Evolutionary conservation across 2,113 vertebrate genomes (phyloP).

Genomic region (Neoarius graeffei): DNA sequence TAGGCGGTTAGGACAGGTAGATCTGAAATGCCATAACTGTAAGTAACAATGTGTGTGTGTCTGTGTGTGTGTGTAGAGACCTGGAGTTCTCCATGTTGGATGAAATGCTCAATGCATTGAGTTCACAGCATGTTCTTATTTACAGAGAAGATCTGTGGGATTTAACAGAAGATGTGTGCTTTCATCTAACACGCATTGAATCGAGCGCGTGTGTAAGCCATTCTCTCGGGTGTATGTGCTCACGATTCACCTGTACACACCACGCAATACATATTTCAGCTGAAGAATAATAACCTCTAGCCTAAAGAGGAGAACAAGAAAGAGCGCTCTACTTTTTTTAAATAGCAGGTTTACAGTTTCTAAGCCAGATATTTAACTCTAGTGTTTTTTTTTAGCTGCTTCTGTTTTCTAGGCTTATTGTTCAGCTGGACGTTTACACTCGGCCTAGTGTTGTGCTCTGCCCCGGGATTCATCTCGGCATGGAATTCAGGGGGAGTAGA

Average conservation of each 20-base stretch:
- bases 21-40: slow-evolving; percentile 34
- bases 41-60: not conserved
- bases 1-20: slow-evolving; percentile 31
- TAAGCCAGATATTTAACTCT: not conserved
- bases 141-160: slow-evolving; percentile 6
- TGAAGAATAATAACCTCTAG: not conserved
- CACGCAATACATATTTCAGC: not conserved
- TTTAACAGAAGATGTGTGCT: slow-evolving; percentile 5
- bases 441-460: not conserved
- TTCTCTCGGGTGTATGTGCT: not conserved
- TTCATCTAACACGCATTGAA: not conserved
- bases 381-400: not conserved
- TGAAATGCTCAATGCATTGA: not conserved
- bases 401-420: not conserved
- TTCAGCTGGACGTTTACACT: not conserved
- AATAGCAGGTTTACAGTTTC: not conserved
- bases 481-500: not conserved
- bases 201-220: not conserved
- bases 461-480: not conserved
- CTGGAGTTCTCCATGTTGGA: not conserved
- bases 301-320: not conserved
- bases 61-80: slow-evolving; percentile 16
- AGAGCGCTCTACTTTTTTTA: not conserved
- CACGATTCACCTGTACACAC: not conserved
- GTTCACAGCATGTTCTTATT: not conserved